A percentile compares a stretch with the other conserved stretches of the same genome.
These are phyloP conservation scores for Amphipyra berbera DNA, from an alignment of 2,888 invertebrate species.

Conservation along the genomic window DNA sequence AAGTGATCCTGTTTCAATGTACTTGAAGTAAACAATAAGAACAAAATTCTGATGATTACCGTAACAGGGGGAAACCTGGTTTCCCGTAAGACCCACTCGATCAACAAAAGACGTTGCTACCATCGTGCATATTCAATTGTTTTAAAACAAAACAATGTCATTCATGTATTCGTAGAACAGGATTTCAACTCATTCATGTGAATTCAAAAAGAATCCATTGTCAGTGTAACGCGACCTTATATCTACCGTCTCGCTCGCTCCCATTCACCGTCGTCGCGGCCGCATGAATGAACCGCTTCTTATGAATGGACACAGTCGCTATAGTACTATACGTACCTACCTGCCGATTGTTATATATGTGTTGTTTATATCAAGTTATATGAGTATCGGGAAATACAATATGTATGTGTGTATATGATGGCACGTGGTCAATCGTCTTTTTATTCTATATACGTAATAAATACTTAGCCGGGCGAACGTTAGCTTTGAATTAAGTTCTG, in stretches of 20 bases:
- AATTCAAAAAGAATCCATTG: conserved; percentile 78
- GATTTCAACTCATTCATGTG: conserved; percentile 79
- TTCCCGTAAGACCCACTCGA: conserved; percentile 71
- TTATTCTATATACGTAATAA: conserved; percentile 70
- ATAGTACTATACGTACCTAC: conserved; percentile 86
- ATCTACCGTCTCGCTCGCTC: conserved; percentile 82
- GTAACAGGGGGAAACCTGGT: conserved; percentile 59
- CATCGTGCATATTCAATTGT: conserved; percentile 77
- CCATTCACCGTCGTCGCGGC: conserved; percentile 84
- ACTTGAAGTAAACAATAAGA: conserved; percentile 46
- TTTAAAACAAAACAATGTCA: conserved; percentile 80
- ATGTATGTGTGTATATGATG: conserved; percentile 69
- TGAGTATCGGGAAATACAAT: conserved; percentile 65
- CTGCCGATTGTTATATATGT: conserved; percentile 68
- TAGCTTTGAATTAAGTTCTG: conserved; percentile 52
- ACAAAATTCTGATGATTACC: conserved; percentile 57
- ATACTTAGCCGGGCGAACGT: conserved; percentile 59
- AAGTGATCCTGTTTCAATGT: conserved; percentile 30
- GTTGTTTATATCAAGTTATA: conserved; percentile 79
- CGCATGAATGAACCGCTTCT: conserved; percentile 89
- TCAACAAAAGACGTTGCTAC: conserved; percentile 60
- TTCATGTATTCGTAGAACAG: conserved; percentile 81
- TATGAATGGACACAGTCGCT: conserved; percentile 88
- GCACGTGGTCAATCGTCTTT: conserved; percentile 81
- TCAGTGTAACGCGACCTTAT: conserved; percentile 85